Percentiles rank a stretch among this genome's conserved stretches.
phyloP scores from a whole-genome alignment of 2,888 invertebrate species.

The Drosophila melanosoma region DNA sequence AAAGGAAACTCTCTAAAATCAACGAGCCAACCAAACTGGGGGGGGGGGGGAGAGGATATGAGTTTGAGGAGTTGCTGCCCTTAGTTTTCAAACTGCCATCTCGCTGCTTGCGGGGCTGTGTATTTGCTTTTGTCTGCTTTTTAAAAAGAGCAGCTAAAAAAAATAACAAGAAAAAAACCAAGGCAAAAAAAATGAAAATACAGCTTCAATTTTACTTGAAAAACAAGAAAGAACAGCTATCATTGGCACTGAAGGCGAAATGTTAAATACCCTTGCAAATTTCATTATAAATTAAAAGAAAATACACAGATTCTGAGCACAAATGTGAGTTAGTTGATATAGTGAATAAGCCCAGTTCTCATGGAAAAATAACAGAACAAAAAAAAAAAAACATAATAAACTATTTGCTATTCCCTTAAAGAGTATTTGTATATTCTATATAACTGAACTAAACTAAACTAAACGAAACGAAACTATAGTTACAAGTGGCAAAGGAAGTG shows the following conservation, averaged over 20 bases:
- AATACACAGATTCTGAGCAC: neutral
- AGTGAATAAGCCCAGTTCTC: neutral
- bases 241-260: neutral
- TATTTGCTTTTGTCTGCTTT: constrained; percentile 51
- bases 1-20: constrained; percentile 48
- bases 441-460: neutral
- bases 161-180: constrained; percentile 8
- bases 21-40: neutral
- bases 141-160: constrained; percentile 29
- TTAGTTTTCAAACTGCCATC: constrained; percentile 30
- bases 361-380: neutral
- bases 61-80: constrained; percentile 1
- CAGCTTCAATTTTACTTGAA: constrained; percentile 54
- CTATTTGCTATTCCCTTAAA: neutral
- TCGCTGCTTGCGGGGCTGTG: constrained; percentile 16
- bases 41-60: neutral
- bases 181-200: constrained; percentile 21
- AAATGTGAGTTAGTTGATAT: neutral
- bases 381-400: neutral
- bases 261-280: constrained; percentile 1
- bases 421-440: neutral
- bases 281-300: neutral
- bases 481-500: constrained; percentile 55
- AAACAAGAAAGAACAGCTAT: constrained; percentile 9
- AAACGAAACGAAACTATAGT: neutral